These are phyloP conservation scores for Nymphalis polychloros DNA, from an alignment of 2,888 invertebrate species.

Conservation along the genomic window DNA sequence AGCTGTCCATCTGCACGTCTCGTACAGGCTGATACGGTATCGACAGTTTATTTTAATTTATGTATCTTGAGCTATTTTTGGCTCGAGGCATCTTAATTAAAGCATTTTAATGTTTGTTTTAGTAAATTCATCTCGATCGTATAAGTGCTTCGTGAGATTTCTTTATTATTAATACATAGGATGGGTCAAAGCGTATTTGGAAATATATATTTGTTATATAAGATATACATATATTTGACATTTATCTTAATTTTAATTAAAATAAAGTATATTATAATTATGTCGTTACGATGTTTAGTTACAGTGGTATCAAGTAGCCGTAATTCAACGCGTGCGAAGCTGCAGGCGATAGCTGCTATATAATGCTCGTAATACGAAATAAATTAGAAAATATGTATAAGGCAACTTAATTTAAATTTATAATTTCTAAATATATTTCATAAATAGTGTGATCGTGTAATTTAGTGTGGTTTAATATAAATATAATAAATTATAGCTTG, in stretches of 20 bases:
- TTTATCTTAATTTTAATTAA: no score
- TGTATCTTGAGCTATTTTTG: conserved; percentile 27
- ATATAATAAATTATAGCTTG: no score
- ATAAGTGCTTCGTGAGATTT: neutral
- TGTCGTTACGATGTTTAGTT: neutral
- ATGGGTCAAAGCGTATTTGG: no score
- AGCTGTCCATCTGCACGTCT: conserved; percentile 68
- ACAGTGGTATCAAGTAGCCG: neutral
- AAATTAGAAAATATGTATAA: neutral
- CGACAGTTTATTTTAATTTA: conserved; percentile 32
- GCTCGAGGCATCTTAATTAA: conserved; percentile 25
- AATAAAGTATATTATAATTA: neutral
- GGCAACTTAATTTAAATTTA: neutral
- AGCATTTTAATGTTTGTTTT: conserved; percentile 9
- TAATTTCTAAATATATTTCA: no score
- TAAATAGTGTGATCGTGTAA: no score
- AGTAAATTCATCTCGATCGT: conserved; percentile 5
- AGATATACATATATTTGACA: no score
- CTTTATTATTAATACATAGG: no score
- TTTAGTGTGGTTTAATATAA: no score
- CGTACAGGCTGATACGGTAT: conserved; percentile 49
- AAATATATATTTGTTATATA: no score
- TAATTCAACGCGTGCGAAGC: conserved; percentile 3
- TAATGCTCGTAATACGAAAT: neutral
- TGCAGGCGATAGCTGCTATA: neutral